These are phyloP conservation scores for Hippolais icterina DNA, from an alignment of 2,113 vertebrate genomes.

Conservation along the genomic window DNA sequence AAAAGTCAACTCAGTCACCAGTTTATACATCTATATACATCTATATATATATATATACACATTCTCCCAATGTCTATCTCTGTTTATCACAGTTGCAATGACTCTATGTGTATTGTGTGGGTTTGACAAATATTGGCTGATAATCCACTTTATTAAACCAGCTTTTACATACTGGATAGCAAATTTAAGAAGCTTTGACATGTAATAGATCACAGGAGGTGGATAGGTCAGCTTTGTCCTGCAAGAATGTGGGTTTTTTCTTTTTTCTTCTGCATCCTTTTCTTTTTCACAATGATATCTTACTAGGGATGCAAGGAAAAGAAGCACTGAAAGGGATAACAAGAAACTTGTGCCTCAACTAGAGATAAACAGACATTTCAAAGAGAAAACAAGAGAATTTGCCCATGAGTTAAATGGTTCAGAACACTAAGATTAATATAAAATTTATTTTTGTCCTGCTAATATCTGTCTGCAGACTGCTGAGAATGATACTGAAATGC, in stretches of 20 bases:
- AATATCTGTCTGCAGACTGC: neutral
- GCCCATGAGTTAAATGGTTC: neutral
- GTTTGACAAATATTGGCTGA: neutral
- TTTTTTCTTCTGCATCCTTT: neutral
- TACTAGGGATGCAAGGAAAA: neutral
- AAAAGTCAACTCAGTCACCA: neutral
- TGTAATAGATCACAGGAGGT: neutral
- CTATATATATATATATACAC: neutral
- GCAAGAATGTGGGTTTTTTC: neutral
- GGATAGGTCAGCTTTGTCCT: neutral
- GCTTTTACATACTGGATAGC: neutral
- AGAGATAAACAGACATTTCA: neutral
- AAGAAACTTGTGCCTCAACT: neutral
- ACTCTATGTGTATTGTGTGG: neutral
- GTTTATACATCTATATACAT: neutral
- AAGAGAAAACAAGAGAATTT: neutral
- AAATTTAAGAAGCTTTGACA: neutral
- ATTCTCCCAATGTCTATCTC: neutral
- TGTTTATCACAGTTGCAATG: neutral
- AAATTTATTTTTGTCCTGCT: neutral
- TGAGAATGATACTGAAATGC: neutral
- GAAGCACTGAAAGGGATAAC: neutral
- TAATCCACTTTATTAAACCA: neutral
- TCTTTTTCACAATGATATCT: neutral
- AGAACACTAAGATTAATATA: neutral